These are phyloP conservation scores for Saguinus imperator DNA, from an alignment of 2,113 vertebrate species.

Conservation along the genomic window DNA sequence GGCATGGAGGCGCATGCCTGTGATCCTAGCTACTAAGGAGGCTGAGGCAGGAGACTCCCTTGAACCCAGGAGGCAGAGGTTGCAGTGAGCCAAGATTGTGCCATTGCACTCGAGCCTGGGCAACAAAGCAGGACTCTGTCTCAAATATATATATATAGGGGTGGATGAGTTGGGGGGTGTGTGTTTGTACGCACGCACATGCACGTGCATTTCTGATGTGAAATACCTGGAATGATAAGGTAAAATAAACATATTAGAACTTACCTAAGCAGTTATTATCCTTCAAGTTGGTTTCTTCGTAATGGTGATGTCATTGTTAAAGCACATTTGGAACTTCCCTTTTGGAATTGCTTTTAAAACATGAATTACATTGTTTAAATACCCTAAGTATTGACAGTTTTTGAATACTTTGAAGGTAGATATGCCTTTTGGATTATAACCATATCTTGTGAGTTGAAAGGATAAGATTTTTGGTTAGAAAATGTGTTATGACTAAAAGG, in stretches of 20 bases:
- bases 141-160: too few species aligned
- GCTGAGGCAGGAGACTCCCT: too few species aligned
- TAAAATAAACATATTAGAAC: background rate
- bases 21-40: too few species aligned
- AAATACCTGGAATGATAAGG: background rate
- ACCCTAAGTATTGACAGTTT: background rate
- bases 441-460: background rate
- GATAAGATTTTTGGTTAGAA: background rate
- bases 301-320: constrained; percentile 9
- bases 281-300: background rate
- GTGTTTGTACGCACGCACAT: rapidly evolving
- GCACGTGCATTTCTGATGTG: background rate
- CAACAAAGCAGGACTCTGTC: too few species aligned
- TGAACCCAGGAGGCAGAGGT: too few species aligned
- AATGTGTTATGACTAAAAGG: background rate
- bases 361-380: constrained; percentile 10
- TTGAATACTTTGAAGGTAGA: background rate
- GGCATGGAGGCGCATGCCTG: too few species aligned
- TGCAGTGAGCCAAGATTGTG: too few species aligned
- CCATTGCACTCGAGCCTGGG: too few species aligned
- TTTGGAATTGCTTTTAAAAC: background rate
- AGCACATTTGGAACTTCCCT: constrained; percentile 1
- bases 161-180: too few species aligned
- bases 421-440: background rate
- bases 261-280: background rate